phyloP scores from a whole-genome alignment of 2,113 vertebrate genomes.

The Scytalopus superciliaris region DNA sequence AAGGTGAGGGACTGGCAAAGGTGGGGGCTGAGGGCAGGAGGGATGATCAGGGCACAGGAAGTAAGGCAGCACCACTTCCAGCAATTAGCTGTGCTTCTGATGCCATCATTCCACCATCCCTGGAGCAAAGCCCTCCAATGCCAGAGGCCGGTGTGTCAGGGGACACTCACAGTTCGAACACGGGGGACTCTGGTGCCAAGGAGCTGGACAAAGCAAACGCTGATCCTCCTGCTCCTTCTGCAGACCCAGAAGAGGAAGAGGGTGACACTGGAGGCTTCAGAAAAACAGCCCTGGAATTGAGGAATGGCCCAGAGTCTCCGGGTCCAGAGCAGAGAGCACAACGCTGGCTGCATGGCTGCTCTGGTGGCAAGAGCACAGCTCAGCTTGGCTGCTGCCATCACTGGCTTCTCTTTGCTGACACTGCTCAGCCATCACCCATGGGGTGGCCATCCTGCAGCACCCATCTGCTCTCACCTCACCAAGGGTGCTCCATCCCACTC shows the following conservation, averaged over 20 bases:
- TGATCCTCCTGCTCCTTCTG: neutral
- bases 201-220: neutral
- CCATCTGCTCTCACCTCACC: too few species aligned
- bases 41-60: neutral
- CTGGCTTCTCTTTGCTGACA: neutral
- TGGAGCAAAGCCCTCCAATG: neutral
- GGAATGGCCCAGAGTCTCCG: neutral
- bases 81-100: neutral
- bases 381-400: fast-evolving
- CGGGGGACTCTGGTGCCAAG: neutral
- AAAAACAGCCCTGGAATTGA: neutral
- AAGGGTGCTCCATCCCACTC: neutral
- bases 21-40: neutral
- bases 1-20: neutral
- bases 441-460: fast-evolving
- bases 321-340: neutral
- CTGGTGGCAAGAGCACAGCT: neutral
- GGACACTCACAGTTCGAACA: neutral
- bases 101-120: neutral
- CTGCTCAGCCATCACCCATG: neutral
- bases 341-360: neutral
- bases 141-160: neutral
- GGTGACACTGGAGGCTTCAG: neutral
- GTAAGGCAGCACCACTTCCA: neutral
- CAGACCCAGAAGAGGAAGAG: neutral